Base-by-base conservation (phyloP, 2,888 invertebrate genomes). In the Cantharis rustica region DNA sequence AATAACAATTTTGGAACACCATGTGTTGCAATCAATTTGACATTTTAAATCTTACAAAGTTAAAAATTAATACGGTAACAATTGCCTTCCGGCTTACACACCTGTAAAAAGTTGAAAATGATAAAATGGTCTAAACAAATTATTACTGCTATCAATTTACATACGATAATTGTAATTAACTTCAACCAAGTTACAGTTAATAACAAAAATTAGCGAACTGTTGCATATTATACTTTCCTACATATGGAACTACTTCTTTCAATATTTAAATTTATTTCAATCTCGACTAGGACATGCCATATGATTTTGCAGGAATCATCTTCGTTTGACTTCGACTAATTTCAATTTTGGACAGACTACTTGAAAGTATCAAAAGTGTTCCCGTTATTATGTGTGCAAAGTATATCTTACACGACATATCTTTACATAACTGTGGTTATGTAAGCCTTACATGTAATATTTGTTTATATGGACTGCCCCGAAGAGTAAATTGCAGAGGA, bases 11-110 rank as follows among this genome's bases (percentile, higher is more conserved):
- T 77, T 63, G 66, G 74, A 72, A 77, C 77, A 74, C 69, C 75
- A 70, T 70, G 69, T 80, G 79, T 77, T 77, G 79, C 76, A 80
- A 80, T 75, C 69, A 73, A 75, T 80, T 77, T 80, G 80, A 80
- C 80, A 79, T 77, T 77, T 76, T 77, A 69, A 64, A 75, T 68
- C 31, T 73, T 75, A 47, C 61, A 72, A 72, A 71, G 70, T 72
- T 77, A 71, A 20, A 16, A 68, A 70, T 72, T 69, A 72, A 75
- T 72, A 76, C 73, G 75, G 75, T 75, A 71, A 74, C 71, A 75
- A 69, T 70, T 75, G 78, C 78, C 78, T 78, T 73, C 75, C 78
- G 75, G 75, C 75, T 71, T 31, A 73, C 75, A 78, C 78, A 78
- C 78, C 78, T 78, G 78, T 75, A 69, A 78, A 73, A 75, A 73